Conservation (phyloP, 2,888 invertebrate genomes). For the Arrhopalites spinosus region DNA sequence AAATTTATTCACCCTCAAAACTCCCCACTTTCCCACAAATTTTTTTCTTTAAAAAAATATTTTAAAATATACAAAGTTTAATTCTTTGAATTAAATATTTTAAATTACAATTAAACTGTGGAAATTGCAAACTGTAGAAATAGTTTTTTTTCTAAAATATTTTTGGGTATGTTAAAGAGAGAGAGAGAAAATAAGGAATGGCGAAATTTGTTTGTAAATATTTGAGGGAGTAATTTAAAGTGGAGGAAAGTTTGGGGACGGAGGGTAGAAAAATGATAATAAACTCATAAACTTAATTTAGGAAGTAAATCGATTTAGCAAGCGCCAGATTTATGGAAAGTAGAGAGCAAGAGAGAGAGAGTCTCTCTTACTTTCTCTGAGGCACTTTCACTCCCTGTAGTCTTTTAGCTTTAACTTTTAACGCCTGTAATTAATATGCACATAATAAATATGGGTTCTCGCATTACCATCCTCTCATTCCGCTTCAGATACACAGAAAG, state of each 20-base stretch:
- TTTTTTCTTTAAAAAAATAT: no score
- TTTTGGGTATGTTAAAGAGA: background rate
- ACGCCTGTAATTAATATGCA: constrained; percentile 25
- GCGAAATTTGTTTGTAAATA: no score
- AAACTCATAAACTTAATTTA: constrained; percentile 34
- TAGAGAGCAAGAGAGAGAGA: background rate
- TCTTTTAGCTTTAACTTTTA: background rate
- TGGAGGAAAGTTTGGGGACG: no score
- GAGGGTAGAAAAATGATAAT: constrained; percentile 18
- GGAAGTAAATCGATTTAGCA: constrained; percentile 24
- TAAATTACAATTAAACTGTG: no score
- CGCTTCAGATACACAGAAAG: no score
- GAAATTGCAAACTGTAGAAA: no score
- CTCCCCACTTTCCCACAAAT: background rate
- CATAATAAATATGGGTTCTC: constrained; percentile 15
- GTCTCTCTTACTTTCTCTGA: background rate
- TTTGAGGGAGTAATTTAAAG: background rate
- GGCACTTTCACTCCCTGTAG: constrained; percentile 9
- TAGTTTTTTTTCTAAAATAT: background rate
- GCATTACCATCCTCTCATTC: background rate
- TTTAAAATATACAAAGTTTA: no score
- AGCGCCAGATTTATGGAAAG: background rate
- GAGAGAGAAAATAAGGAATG: no score
- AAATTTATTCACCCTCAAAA: no score
- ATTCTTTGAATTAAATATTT: no score